phyloP scores from a whole-genome alignment of 2,888 invertebrate genomes.

The Eumerus sabulonum region DNA sequence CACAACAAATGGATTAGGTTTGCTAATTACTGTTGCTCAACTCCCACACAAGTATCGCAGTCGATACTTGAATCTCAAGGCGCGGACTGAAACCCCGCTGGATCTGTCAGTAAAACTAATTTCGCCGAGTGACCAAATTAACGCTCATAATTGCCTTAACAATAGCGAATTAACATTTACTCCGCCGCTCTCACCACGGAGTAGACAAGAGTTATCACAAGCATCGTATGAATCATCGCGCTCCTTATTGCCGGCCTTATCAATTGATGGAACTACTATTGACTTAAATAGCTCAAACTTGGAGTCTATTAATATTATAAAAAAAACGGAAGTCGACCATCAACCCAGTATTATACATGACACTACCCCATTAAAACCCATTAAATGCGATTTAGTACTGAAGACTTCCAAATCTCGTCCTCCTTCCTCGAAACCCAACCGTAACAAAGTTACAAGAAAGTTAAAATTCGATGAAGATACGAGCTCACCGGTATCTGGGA shows the following conservation, averaged over 20 bases:
- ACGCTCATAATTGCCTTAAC: slow-evolving; percentile 36
- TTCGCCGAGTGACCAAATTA: slow-evolving; percentile 70
- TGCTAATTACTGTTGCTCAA: slow-evolving; percentile 78
- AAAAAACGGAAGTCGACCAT: slow-evolving; percentile 63
- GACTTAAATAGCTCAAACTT: slow-evolving; percentile 33
- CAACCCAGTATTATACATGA: slow-evolving; percentile 70
- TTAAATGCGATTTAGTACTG: slow-evolving; percentile 74
- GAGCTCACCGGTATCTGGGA: slow-evolving; percentile 95
- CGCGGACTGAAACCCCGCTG: slow-evolving; percentile 81
- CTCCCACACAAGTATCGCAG: slow-evolving; percentile 79
- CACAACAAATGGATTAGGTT: slow-evolving; percentile 76
- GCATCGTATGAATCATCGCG: slow-evolving; percentile 60
- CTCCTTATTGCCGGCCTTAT: slow-evolving; percentile 40
- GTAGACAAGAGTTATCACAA: slow-evolving; percentile 77
- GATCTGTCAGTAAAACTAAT: slow-evolving; percentile 86
- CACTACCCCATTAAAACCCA: slow-evolving; percentile 75
- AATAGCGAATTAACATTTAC: slow-evolving; percentile 82
- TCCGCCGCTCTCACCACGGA: slow-evolving; percentile 86
- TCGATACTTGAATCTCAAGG: slow-evolving; percentile 77
- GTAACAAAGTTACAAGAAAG: slow-evolving; percentile 84
- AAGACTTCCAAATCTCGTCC: slow-evolving; percentile 74
- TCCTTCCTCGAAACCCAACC: slow-evolving; percentile 74
- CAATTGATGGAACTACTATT: slow-evolving; percentile 54
- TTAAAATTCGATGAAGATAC: slow-evolving; percentile 95
- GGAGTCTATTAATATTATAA: slow-evolving; percentile 70